These are phyloP conservation scores for Stenurella melanura DNA, from an alignment of 2,888 invertebrate species.

Conservation along the genomic window DNA sequence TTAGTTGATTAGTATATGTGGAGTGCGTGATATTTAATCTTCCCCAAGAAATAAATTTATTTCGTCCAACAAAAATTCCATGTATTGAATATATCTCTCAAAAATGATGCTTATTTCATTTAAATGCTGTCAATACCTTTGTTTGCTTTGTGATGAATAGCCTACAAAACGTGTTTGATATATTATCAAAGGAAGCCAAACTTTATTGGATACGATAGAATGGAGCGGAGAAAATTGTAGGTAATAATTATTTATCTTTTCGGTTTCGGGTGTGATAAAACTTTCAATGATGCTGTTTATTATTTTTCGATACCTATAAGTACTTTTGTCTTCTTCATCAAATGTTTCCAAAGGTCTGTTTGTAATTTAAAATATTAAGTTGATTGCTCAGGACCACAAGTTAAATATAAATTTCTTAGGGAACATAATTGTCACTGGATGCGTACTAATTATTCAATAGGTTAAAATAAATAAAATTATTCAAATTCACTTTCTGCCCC, in stretches of 20 bases:
- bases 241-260: constrained; percentile 37
- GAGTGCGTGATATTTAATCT: background rate
- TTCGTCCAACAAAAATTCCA: constrained; percentile 16
- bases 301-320: background rate
- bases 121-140: constrained; percentile 42
- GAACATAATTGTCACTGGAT: too few relatives aligned
- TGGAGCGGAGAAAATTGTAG: constrained; percentile 28
- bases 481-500: too few relatives aligned
- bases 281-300: background rate
- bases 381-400: too few relatives aligned
- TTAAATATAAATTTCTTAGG: too few relatives aligned
- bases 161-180: constrained; percentile 26
- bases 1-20: background rate
- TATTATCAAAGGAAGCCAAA: constrained; percentile 33
- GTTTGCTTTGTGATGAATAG: constrained; percentile 37
- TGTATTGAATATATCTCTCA: constrained; percentile 23
- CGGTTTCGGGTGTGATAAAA: constrained; percentile 10
- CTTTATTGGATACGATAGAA: constrained; percentile 26
- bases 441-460: too few relatives aligned
- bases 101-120: constrained; percentile 43
- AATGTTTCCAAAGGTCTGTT: background rate
- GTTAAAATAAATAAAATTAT: too few relatives aligned
- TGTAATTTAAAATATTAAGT: background rate
- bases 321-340: background rate
- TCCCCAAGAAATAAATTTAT: constrained; percentile 2